A percentile compares a stretch with the other conserved stretches of the same genome.
Conservation (phyloP, 2,113 vertebrate species). For the Boulengeromyrus knoepffleri region DNA sequence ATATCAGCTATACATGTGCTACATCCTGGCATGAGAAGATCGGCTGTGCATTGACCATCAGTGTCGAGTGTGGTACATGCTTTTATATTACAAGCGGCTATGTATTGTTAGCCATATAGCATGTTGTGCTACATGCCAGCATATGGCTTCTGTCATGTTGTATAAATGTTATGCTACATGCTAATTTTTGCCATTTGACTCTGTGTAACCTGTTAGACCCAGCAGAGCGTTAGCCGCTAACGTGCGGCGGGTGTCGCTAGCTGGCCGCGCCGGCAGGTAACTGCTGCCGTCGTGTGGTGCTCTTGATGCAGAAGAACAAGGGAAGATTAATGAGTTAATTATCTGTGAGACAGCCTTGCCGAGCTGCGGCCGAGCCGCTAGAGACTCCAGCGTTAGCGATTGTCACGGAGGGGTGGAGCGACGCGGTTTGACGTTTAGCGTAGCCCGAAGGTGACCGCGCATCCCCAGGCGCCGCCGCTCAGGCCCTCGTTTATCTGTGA, state of each 20-base stretch:
- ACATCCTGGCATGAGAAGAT: background rate
- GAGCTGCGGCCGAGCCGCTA: conserved; percentile 38
- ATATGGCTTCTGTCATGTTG: background rate
- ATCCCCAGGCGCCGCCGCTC: background rate
- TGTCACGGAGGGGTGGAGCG: conserved; percentile 18
- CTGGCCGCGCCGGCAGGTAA: conserved; percentile 48
- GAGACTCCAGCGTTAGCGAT: conserved; percentile 38
- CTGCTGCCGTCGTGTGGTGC: conserved; percentile 42
- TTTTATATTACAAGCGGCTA: background rate
- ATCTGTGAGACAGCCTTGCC: conserved; percentile 51
- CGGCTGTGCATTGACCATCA: background rate
- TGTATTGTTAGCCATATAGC: background rate
- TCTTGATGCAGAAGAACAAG: conserved; percentile 16
- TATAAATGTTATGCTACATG: background rate
- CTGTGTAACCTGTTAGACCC: background rate
- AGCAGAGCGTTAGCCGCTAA: background rate
- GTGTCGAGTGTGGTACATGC: background rate
- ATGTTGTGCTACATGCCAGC: background rate
- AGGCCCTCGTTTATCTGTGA: background rate
- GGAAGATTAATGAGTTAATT: conserved; percentile 68
- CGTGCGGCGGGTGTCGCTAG: background rate
- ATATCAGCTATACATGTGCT: background rate
- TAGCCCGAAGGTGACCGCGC: background rate
- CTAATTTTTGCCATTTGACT: background rate
- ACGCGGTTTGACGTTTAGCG: background rate